phyloP scores from a whole-genome alignment of 2,797 vertebrate species.

The Poecilia picta region DNA sequence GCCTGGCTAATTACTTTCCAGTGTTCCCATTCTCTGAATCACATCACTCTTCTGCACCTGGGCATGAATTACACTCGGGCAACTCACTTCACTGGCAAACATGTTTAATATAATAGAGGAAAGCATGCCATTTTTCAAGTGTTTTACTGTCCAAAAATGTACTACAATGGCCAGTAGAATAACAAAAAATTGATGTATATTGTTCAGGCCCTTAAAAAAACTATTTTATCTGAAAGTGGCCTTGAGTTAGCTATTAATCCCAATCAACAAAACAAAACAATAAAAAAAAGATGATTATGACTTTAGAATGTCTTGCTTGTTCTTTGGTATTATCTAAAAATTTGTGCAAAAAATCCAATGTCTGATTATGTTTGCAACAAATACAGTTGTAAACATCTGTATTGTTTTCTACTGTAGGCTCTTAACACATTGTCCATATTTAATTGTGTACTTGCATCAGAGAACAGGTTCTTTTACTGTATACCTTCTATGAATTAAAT shows the following conservation, averaged over 20 bases:
- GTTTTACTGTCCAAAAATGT: background rate
- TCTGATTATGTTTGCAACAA: background rate
- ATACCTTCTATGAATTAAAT: background rate
- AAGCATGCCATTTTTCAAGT: background rate
- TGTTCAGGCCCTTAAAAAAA: background rate
- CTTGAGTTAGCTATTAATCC: too few relatives aligned
- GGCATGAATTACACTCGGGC: background rate
- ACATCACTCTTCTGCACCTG: constrained; percentile 3
- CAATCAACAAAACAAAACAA: background rate
- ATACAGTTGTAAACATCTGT: background rate
- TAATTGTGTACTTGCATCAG: background rate
- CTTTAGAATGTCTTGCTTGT: background rate
- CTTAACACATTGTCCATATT: background rate
- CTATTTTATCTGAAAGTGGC: too few relatives aligned
- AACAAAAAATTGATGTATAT: background rate
- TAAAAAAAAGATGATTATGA: background rate
- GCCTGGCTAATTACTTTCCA: background rate
- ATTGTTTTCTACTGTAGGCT: background rate
- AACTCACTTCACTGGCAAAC: background rate
- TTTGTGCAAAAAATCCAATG: background rate
- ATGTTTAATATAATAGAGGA: background rate
- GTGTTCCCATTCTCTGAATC: background rate
- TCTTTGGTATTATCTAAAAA: background rate
- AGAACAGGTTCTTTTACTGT: background rate
- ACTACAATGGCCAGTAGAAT: background rate